Evolutionary conservation across 1,140 invertebrate species (phyloP), one percentile per base, ranked within the genome.

Genomic region (Colletes gigas): DNA sequence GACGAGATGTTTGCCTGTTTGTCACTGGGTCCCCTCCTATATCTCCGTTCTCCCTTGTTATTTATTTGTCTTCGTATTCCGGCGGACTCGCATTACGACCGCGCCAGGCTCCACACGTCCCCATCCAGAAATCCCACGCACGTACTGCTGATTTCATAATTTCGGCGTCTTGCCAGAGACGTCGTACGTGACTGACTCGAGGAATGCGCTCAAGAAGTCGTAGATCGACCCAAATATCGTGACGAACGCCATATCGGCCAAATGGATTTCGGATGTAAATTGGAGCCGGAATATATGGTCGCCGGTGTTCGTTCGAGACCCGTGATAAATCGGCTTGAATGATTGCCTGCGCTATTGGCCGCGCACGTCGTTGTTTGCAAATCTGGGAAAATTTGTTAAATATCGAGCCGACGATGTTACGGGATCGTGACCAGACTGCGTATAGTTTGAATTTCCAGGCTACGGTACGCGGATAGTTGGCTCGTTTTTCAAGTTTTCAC

Each of bases 81-180:
- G 30, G 4, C 17, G 10, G n/a, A 1, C 39, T 41, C 63, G 44
- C 54, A 17, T 72, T 68, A 54, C 59, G 57, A 60, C 12, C 54
- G 10, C 54, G 14, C 19, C 50, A 54, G 44, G 50, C 55, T 52
- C 44, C 44, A 6, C 68, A 52, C 77, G 39, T n/a, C 55, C 74
- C 12, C 60, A 60, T 75, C 66, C 54, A 54, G 63, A 73, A 80
- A 86, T 74, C 68, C 88, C 67, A 84, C 80, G 88, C 91, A 91
- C 90, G 91, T 92, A 92, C 83, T 89, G 91, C 91, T 92, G 92
- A 93, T 93, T 92, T 92, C 90, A 92, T 93, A 93, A 93, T 92
- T 92, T 91, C 88, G 90, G 91, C 89, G 90, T 89, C 88, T 90
- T 89, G 90, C 91, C 92, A 92, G 59, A 14, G 54, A 50, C 62